Percentiles rank a stretch among this genome's conserved stretches.
Evolutionary conservation across 2,797 vertebrate genomes (phyloP).

Genomic region (Cossypha caffra): DNA sequence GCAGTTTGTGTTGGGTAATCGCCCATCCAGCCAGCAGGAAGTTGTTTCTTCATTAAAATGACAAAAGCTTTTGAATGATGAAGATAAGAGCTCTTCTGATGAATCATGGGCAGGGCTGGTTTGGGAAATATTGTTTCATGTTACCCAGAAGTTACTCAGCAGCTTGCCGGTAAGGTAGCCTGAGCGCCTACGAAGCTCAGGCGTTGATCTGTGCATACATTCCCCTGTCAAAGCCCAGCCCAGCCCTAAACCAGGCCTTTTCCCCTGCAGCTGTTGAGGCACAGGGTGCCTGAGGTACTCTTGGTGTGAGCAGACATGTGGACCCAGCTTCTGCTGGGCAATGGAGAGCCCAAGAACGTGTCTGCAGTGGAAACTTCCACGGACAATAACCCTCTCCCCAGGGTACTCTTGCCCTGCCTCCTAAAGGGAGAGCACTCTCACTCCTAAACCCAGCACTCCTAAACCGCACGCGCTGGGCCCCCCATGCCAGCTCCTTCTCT

Average conservation of each 20-base stretch:
- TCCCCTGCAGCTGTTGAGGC: background rate
- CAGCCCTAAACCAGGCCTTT: background rate
- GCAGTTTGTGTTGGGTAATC: background rate
- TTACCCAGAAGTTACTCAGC: conserved; percentile 27
- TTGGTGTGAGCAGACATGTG: background rate
- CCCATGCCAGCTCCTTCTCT: background rate
- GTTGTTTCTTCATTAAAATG: conserved; percentile 26
- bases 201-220: background rate
- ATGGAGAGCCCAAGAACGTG: accelerated
- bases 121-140: background rate
- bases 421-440: background rate
- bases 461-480: background rate
- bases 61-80: conserved; percentile 21
- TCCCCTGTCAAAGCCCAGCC: background rate
- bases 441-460: background rate
- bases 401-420: background rate
- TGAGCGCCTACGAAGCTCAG: accelerated
- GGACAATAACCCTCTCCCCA: background rate
- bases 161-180: background rate
- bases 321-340: background rate
- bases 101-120: conserved; percentile 3
- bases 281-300: background rate
- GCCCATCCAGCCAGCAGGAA: conserved; percentile 24
- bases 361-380: accelerated
- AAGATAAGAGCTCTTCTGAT: conserved; percentile 9